Conservation (phyloP, 2,888 invertebrate species). For the Tricholauxania praeusta region DNA sequence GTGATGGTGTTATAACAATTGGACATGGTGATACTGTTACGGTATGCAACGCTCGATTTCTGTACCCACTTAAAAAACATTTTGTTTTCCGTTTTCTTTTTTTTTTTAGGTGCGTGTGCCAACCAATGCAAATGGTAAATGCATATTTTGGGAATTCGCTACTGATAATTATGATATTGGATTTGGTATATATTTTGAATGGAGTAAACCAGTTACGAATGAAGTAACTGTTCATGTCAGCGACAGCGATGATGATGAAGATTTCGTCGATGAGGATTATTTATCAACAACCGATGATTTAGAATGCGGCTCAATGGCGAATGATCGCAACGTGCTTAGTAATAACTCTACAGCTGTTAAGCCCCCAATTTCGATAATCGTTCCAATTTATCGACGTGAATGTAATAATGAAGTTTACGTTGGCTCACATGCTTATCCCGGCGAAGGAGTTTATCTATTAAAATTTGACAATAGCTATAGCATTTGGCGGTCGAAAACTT, state of each 20-base stretch:
- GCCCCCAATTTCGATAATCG: constrained; percentile 79
- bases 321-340: constrained; percentile 54
- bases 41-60: constrained; percentile 68
- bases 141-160: constrained; percentile 99
- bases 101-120: constrained; percentile 82
- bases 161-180: constrained; percentile 98
- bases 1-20: constrained; percentile 91
- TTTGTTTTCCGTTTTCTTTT: constrained; percentile 5
- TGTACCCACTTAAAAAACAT: not conserved
- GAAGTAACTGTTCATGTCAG: constrained; percentile 93
- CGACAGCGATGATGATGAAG: constrained; percentile 87
- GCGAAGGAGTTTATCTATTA: constrained; percentile 95
- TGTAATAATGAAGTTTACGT: constrained; percentile 97
- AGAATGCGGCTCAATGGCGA: constrained; percentile 71
- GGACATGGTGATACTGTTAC: constrained; percentile 98
- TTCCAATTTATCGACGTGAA: constrained; percentile 95
- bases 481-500: constrained; percentile 98
- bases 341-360: constrained; percentile 49
- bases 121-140: constrained; percentile 92
- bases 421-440: constrained; percentile 97
- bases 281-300: constrained; percentile 71
- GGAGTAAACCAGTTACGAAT: constrained; percentile 88
- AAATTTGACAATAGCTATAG: constrained; percentile 99
- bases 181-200: constrained; percentile 98
- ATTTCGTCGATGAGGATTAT: constrained; percentile 69